These are phyloP conservation scores for Australoheros facetus DNA, from an alignment of 2,797 vertebrate genomes.

Conservation along the genomic window DNA sequence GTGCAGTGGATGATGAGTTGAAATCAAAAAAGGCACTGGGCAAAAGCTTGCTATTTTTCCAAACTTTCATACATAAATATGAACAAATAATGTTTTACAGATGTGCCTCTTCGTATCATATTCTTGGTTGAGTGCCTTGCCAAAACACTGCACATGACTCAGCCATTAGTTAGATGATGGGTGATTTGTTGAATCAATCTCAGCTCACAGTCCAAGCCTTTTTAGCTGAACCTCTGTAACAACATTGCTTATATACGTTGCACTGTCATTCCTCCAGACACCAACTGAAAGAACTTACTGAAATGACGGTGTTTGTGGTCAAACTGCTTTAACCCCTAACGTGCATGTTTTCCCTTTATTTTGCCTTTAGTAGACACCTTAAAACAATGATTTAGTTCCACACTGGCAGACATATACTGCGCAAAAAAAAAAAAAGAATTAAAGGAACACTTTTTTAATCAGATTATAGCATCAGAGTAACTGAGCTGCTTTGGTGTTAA, in stretches of 20 bases:
- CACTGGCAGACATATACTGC: not conserved
- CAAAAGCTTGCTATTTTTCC: not conserved
- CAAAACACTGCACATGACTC: conserved; percentile 28
- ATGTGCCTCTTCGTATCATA: conserved; percentile 28
- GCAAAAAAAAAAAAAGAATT: too few relatives aligned
- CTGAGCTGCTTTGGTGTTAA: too few relatives aligned
- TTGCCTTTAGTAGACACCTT: not conserved
- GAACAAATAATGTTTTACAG: conserved; percentile 42
- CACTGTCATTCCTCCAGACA: not conserved
- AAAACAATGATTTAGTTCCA: not conserved
- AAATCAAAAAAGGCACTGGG: not conserved
- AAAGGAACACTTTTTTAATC: too few relatives aligned
- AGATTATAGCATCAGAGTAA: too few relatives aligned
- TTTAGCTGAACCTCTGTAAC: not conserved
- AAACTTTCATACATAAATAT: conserved; percentile 8
- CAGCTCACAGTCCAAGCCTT: not conserved
- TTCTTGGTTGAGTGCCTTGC: conserved; percentile 20
- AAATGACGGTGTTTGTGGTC: too few relatives aligned
- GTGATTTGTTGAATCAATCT: conserved; percentile 29
- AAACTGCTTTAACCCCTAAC: not conserved
- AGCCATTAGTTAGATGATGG: conserved; percentile 16
- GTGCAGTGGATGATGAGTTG: not conserved
- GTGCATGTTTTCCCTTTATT: not conserved
- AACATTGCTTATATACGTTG: not conserved
- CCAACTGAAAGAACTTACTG: not conserved